A percentile compares a stretch with the other conserved stretches of the same genome.
These are phyloP conservation scores for Ptilorrhoa leucosticta DNA, from an alignment of 2,113 vertebrate genomes.

Conservation along the genomic window DNA sequence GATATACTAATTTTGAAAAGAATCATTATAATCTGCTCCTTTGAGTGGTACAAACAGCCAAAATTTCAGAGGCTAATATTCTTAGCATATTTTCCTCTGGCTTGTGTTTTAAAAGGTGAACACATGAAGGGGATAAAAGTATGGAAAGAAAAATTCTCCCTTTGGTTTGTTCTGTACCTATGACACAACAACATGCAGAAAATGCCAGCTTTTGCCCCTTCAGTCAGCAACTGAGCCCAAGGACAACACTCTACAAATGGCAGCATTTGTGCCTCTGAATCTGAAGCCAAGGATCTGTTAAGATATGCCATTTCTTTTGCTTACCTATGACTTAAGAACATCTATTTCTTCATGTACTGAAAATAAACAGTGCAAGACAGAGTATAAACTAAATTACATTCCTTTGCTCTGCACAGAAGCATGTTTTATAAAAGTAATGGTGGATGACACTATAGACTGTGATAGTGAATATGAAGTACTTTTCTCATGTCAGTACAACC, in stretches of 20 bases:
- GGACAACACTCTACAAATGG: not conserved
- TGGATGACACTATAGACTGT: not conserved
- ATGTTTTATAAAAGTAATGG: not conserved
- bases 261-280: not conserved
- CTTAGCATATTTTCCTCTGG: not conserved
- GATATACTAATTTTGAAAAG: not conserved
- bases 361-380: not conserved
- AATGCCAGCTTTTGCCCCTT: not conserved
- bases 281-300: not conserved
- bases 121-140: not conserved
- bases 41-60: not conserved
- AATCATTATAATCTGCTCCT: not conserved
- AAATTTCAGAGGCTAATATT: not conserved
- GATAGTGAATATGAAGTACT: not conserved
- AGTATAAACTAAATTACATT: not conserved
- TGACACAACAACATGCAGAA: not conserved
- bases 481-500: not conserved
- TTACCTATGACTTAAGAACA: not conserved
- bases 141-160: not conserved
- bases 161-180: not conserved
- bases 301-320: not conserved
- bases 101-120: not conserved
- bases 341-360: not conserved
- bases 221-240: not conserved
- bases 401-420: not conserved